Base-by-base conservation (phyloP, 2,888 invertebrate genomes). In the Adelphocoris suturalis region DNA sequence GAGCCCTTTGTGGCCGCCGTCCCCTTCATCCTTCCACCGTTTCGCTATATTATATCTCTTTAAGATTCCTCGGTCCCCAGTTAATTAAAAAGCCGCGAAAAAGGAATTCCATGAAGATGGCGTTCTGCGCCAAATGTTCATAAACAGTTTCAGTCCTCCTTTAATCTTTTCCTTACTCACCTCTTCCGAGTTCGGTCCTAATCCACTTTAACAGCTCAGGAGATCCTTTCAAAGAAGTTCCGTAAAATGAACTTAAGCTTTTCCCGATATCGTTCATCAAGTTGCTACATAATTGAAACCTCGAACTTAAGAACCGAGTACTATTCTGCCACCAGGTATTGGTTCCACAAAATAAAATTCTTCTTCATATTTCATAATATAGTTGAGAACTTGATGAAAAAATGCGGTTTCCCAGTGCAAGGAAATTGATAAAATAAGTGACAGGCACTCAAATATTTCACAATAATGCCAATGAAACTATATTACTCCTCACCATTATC, bases 51-150 rank as follows among this genome's bases (percentile, higher is more conserved):
- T 68, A 23, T 68, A 68, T 68, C 68, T 68, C 27, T 23, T 68
- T 68, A 68, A 68, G 23, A 68, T 68, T 68, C 68, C 23, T 16
- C 12, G 12, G n/a, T 23, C 68, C 23, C 13, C 9, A 68, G 68
- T 68, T 68, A 23, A 68, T 68, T 68, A 68, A 68, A 68, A 68
- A 68, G 23, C 68, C 23, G 68, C 23, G 68, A 68, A 68, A 68
- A 23, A 68, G 23, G 61, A n/a, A 19, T 19, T 19, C 19, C 61
- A 2, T 61, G 61, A 19, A 61, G n/a, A 61, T n/a, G 19, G 61
- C 61, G 23, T 68, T 68, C 23, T 3, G 68, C 68, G 23, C 23
- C 68, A 19, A 27, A 19, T 27, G 23, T 68, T 68, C 68, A 68
- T 68, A 7, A 68, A 23, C 68, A 68, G 23, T 68, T 68, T 68